These are phyloP conservation scores for Dipodomys merriami DNA, from an alignment of 2,113 vertebrate genomes.

Conservation along the genomic window DNA sequence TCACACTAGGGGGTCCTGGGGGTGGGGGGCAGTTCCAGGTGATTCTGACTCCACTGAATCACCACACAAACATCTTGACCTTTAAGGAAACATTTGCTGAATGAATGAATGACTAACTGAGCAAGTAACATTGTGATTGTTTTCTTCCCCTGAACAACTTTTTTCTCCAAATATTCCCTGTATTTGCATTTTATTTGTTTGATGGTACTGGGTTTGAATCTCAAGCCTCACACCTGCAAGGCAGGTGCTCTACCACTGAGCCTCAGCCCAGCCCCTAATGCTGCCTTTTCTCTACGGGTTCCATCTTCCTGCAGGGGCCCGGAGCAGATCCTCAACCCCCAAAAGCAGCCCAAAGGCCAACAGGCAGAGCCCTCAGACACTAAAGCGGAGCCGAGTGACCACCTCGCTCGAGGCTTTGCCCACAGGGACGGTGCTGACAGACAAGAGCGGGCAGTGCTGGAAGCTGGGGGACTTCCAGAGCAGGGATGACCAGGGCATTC, in stretches of 20 bases:
- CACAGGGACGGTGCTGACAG: conserved; percentile 65
- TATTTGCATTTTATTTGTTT: no score
- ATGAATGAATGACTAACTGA: background rate
- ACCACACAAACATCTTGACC: background rate
- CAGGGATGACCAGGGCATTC: conserved; percentile 71
- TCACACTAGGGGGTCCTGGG: no score
- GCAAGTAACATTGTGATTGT: no score
- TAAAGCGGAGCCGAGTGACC: conserved; percentile 58
- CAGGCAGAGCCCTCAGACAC: conserved; percentile 39
- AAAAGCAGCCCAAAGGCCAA: background rate
- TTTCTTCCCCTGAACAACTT: no score
- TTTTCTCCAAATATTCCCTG: no score
- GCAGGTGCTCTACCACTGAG: no score
- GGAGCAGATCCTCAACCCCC: background rate
- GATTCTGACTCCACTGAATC: background rate
- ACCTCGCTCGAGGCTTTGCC: conserved; percentile 71
- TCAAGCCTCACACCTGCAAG: background rate
- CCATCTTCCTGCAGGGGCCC: background rate
- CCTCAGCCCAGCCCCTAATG: background rate
- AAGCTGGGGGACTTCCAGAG: conserved; percentile 74
- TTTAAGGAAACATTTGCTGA: background rate
- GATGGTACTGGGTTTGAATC: no score
- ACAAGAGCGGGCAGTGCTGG: conserved; percentile 78
- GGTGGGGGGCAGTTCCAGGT: background rate
- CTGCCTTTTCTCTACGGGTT: background rate